Percentiles rank a stretch among this genome's conserved stretches.
Conservation (phyloP, 2,888 invertebrate genomes). For the Ernsta delagoae region DNA sequence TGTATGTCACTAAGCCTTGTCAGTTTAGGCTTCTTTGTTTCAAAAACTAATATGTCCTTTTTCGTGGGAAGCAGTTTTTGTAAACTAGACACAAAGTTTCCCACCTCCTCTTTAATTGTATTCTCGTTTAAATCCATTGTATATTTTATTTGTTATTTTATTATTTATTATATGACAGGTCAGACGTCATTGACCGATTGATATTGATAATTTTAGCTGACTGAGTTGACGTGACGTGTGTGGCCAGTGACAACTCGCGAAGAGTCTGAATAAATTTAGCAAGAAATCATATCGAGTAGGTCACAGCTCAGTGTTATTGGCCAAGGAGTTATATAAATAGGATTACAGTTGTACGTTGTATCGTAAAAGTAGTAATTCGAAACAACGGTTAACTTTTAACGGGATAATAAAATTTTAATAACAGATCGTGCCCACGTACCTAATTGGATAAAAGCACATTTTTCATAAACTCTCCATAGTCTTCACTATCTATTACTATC, state of each 20-base stretch:
- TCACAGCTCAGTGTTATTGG: constrained; percentile 34
- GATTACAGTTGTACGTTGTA: constrained; percentile 2
- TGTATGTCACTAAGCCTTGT: constrained; percentile 69
- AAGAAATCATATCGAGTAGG: constrained; percentile 38
- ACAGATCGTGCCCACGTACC: neutral
- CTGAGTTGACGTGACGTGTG: constrained; percentile 50
- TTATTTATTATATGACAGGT: constrained; percentile 58
- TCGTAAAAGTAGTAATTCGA: too few relatives aligned
- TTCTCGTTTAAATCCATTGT: constrained; percentile 77
- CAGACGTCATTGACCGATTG: constrained; percentile 74
- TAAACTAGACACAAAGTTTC: constrained; percentile 64
- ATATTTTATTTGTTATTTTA: constrained; percentile 41
- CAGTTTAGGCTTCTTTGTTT: constrained; percentile 55
- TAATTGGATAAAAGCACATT: neutral
- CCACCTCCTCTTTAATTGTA: constrained; percentile 70
- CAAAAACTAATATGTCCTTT: constrained; percentile 62
- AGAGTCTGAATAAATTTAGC: constrained; percentile 56
- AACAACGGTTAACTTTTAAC: too few relatives aligned
- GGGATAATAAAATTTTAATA: too few relatives aligned
- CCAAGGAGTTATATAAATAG: constrained; percentile 36
- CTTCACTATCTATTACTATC: too few relatives aligned
- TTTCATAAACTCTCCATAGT: neutral
- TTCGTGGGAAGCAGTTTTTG: constrained; percentile 73
- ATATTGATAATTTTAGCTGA: constrained; percentile 72
- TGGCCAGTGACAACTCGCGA: constrained; percentile 69